Percentiles rank a stretch among this genome's conserved stretches.
phyloP scores from a whole-genome alignment of 2,113 vertebrate species.

The Astur gentilis region DNA sequence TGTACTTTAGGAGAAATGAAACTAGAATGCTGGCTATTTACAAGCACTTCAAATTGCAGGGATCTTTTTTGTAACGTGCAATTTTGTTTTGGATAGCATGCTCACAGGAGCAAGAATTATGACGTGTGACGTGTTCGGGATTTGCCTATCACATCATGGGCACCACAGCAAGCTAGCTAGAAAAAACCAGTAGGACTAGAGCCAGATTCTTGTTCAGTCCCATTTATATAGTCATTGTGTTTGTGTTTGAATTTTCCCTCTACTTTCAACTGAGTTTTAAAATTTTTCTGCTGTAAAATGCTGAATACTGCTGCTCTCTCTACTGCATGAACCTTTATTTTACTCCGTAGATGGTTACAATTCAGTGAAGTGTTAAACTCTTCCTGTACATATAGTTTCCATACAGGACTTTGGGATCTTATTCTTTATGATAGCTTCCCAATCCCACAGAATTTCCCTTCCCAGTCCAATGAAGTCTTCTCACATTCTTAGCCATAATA shows the following conservation, averaged over 20 bases:
- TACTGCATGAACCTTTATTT: background rate
- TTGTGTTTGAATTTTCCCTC: background rate
- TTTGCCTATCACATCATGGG: background rate
- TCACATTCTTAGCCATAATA: background rate
- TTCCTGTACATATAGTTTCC: background rate
- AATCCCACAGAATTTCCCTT: background rate
- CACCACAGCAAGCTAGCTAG: background rate
- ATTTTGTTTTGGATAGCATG: conserved; percentile 5
- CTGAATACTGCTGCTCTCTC: background rate
- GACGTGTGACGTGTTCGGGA: background rate
- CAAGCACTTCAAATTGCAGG: background rate
- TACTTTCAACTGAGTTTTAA: background rate
- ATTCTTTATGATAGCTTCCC: background rate
- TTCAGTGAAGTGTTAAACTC: background rate
- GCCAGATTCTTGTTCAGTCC: background rate
- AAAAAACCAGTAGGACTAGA: background rate
- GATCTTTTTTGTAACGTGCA: background rate
- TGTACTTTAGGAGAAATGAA: conserved; percentile 8
- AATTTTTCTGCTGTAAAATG: background rate
- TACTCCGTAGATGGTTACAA: background rate
- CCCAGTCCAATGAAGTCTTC: background rate
- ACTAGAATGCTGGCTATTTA: background rate
- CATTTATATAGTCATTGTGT: background rate
- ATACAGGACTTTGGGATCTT: background rate
- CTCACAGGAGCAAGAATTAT: background rate